Evolutionary conservation across 2,888 invertebrate genomes (phyloP).

Genomic region (Caenorhabditis doughertyi): DNA sequence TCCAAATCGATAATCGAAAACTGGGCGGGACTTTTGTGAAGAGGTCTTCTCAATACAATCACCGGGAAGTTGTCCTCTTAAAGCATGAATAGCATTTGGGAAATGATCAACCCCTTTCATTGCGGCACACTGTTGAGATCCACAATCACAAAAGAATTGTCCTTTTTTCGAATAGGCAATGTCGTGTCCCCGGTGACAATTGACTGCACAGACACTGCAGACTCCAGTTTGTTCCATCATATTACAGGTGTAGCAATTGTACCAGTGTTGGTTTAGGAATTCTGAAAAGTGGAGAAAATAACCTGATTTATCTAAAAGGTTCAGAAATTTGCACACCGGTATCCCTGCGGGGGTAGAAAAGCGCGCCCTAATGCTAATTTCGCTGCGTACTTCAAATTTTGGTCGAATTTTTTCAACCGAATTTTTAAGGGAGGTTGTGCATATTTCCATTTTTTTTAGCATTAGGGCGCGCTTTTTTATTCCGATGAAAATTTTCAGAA

Average conservation of each 20-base stretch:
- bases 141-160: constrained; percentile 99
- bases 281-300: too few relatives aligned
- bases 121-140: constrained; percentile 85
- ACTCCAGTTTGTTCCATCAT: constrained; percentile 99
- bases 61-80: constrained; percentile 58
- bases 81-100: constrained; percentile 50
- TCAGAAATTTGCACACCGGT: too few relatives aligned
- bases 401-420: too few relatives aligned
- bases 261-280: constrained; percentile 93
- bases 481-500: too few relatives aligned
- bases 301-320: too few relatives aligned
- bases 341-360: too few relatives aligned
- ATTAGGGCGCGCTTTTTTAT: too few relatives aligned
- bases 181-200: constrained; percentile 97
- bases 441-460: too few relatives aligned
- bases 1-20: constrained; percentile 27
- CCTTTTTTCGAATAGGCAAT: constrained; percentile 90
- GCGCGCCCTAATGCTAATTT: too few relatives aligned
- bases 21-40: background rate
- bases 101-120: constrained; percentile 40
- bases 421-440: too few relatives aligned
- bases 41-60: background rate
- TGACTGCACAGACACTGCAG: constrained; percentile 96
- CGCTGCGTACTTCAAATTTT: too few relatives aligned
- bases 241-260: constrained; percentile 98